Base-by-base conservation (phyloP, 1,140 invertebrate species). In the Microplitis demolitor region DNA sequence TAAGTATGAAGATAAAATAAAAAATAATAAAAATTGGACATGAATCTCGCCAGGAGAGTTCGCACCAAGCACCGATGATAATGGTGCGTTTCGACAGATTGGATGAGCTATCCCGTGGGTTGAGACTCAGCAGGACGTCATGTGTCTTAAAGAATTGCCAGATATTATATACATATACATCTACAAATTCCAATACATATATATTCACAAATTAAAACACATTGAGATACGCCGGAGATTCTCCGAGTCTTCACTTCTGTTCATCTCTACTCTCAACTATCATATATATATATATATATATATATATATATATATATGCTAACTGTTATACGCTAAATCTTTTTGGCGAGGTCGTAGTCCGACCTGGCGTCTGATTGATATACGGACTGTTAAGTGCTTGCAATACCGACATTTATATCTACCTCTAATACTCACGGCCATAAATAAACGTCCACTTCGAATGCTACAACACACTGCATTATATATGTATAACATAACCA, bases 341-440 rank as follows among this genome's bases (percentile, higher is more conserved):
- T 66, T 72, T 67, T 58, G 35, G 35, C 71, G 76, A 76, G 77
- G 79, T 78, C 77, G 78, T 77, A 77, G 77, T 77, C 76, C 69
- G 67, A 76, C 73, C 76, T 84, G 83, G 81, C 83, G 80, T 86
- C 79, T 86, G 85, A 87, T 87, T 87, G 86, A 87, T 87, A 87
- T 87, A 87, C 82, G 80, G 83, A 86, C 85, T 86, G 85, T 87
- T 87, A 86, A 87, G 85, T 85, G 85, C 84, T 83, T 84, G 83
- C 84, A 85, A 86, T 86, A 83, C 83, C 80, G 84, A 87, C 85
- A 78, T 87, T 86, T 87, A 87, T 87, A 87, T 82, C 81, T 79
- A 80, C 80, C 81, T 84, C 80, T 82, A 85, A 86, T 87, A 86
- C 83, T 81, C 83, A 78, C 76, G 80, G 79, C 80, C 82, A 83